phyloP scores from a whole-genome alignment of 2,888 invertebrate genomes.

The Hypselothyrea guttata region DNA sequence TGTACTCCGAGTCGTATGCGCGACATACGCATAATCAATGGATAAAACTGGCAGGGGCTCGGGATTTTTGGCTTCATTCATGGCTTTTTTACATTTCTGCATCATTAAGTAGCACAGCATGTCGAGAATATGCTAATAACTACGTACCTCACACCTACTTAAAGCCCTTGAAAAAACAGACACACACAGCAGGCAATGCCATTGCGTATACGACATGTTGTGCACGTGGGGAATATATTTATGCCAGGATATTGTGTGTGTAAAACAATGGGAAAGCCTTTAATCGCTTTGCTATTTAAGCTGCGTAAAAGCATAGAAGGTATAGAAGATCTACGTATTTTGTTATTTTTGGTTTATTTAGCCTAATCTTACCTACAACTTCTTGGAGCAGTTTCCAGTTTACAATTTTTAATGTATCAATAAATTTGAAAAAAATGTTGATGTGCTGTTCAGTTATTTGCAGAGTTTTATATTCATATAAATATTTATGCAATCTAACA shows the following conservation, averaged over 20 bases:
- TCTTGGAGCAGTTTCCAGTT: too few species aligned
- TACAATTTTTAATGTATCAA: too few species aligned
- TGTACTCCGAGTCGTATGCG: slow-evolving; percentile 1
- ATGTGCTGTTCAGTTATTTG: too few species aligned
- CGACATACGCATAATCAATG: slow-evolving; percentile 54
- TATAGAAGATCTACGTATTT: slow-evolving; percentile 22
- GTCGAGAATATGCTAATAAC: slow-evolving; percentile 66
- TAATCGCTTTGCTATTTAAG: slow-evolving; percentile 34
- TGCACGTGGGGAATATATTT: slow-evolving; percentile 27
- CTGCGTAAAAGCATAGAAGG: slow-evolving; percentile 7
- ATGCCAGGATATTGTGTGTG: slow-evolving; percentile 13
- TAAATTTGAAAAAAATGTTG: too few species aligned
- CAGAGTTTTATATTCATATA: too few species aligned
- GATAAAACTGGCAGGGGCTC: slow-evolving; percentile 33
- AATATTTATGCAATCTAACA: background rate
- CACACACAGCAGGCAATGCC: slow-evolving; percentile 21
- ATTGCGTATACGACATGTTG: slow-evolving; percentile 42
- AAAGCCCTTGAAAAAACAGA: background rate
- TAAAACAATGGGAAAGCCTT: slow-evolving; percentile 52
- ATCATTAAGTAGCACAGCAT: slow-evolving; percentile 67
- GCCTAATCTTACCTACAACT: too few species aligned
- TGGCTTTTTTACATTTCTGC: slow-evolving; percentile 56
- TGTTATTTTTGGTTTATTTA: slow-evolving; percentile 12
- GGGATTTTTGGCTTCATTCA: slow-evolving; percentile 35
- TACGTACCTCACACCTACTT: slow-evolving; percentile 14